phyloP scores from a whole-genome alignment of 1,140 invertebrate species.

The Pogonognathellus flavescens region DNA sequence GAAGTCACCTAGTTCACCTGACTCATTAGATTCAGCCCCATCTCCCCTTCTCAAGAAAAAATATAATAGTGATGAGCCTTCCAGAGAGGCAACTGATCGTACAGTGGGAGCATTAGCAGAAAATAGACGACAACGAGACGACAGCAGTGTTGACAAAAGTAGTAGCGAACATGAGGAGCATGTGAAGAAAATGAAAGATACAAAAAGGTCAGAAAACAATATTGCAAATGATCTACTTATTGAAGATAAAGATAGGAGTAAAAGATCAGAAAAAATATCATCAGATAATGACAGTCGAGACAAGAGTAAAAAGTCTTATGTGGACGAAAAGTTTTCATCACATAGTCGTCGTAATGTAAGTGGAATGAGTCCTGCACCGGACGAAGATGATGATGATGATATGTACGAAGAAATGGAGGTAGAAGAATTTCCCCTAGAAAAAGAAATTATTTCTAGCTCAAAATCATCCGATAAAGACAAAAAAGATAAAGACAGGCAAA shows the following conservation, averaged over 20 bases:
- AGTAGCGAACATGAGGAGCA: background rate
- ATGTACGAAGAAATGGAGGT: slow-evolving; percentile 31
- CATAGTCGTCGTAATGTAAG: slow-evolving; percentile 11
- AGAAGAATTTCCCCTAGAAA: slow-evolving; percentile 27
- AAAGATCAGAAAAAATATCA: slow-evolving; percentile 9
- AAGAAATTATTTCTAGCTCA: background rate
- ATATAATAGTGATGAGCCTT: slow-evolving; percentile 54
- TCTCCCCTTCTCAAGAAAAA: slow-evolving; percentile 63
- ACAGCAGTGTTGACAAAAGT: background rate
- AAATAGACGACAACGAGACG: slow-evolving; percentile 32
- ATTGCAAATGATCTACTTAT: background rate
- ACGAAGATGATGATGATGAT: slow-evolving; percentile 57
- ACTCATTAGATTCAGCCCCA: slow-evolving; percentile 59
- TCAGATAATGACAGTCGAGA: background rate
- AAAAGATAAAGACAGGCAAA: slow-evolving; percentile 34
- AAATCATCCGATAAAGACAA: slow-evolving; percentile 32
- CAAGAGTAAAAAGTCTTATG: background rate
- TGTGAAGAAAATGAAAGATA: background rate
- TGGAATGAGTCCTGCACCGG: slow-evolving; percentile 37
- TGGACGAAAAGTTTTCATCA: background rate
- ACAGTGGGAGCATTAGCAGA: background rate
- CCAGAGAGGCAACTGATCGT: background rate
- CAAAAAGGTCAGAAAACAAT: background rate
- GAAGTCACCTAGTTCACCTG: slow-evolving; percentile 11
- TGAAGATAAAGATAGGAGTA: slow-evolving; percentile 48